Evolutionary conservation across 2,113 vertebrate genomes (phyloP).

Genomic region (Ageneiosus marmoratus): DNA sequence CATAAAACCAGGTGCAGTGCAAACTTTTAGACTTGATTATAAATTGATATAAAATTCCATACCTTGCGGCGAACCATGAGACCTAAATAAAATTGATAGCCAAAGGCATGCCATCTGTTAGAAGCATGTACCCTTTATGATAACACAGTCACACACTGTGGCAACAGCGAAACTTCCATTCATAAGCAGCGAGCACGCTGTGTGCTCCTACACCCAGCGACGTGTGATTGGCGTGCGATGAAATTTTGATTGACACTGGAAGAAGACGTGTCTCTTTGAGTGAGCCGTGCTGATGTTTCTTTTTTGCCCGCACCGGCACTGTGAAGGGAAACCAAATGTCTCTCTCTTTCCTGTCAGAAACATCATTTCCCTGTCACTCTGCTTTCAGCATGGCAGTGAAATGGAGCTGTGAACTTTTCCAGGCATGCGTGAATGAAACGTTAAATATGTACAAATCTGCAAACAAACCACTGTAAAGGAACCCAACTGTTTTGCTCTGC

Average conservation of each 20-base stretch:
- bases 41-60: not conserved
- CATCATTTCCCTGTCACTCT: constrained; percentile 52
- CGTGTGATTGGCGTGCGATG: constrained; percentile 50
- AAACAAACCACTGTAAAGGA: constrained; percentile 56
- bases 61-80: not conserved
- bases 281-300: constrained; percentile 44
- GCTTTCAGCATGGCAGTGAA: constrained; percentile 35
- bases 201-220: constrained; percentile 42
- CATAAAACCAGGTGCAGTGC: not conserved
- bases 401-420: constrained; percentile 52
- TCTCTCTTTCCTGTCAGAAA: constrained; percentile 48
- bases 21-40: not conserved
- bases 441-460: constrained; percentile 51
- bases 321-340: constrained; percentile 26
- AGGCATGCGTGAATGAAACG: constrained; percentile 38
- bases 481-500: constrained; percentile 39
- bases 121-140: constrained; percentile 26
- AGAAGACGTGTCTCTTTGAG: constrained; percentile 45
- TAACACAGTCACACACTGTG: constrained; percentile 19
- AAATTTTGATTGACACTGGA: constrained; percentile 51
- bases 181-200: constrained; percentile 31
- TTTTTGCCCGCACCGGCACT: constrained; percentile 24
- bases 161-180: constrained; percentile 29
- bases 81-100: constrained; percentile 4
- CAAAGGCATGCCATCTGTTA: constrained; percentile 39